Evolutionary conservation across 37 sponge, comb jelly and placozoan genomes (phyloP).

Genomic region (Aphrocallistes beatrix): DNA sequence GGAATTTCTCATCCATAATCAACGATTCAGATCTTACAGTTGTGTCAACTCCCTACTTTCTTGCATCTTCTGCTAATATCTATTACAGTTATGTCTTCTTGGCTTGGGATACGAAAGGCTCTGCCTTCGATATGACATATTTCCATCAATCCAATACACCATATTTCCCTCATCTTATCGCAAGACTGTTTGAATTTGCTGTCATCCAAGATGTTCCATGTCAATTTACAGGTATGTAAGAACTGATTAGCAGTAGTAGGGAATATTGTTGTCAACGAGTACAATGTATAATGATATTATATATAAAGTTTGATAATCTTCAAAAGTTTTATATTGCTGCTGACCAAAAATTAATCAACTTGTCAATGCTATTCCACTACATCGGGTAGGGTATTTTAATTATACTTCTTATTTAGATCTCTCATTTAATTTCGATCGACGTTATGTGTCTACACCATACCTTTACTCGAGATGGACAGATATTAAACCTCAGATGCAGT

Average conservation of each 20-base stretch:
- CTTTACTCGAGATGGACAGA: neutral
- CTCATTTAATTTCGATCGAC: neutral
- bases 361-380: neutral
- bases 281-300: too few species aligned
- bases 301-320: too few species aligned
- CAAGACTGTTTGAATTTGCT: neutral
- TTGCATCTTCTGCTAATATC: neutral
- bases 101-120: neutral
- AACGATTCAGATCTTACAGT: neutral
- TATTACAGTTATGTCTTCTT: neutral
- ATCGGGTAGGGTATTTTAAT: neutral
- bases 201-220: neutral
- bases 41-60: neutral
- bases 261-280: too few species aligned
- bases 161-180: neutral
- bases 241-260: too few species aligned
- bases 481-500: neutral
- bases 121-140: neutral
- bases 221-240: neutral
- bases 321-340: too few species aligned
- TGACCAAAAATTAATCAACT: too few species aligned
- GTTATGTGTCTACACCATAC: neutral
- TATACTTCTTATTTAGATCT: neutral
- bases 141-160: neutral
- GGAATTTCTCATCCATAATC: constrained; percentile 13